Evolutionary conservation across 1,140 invertebrate species (phyloP).

Genomic region (Oreohelix idahoensis): DNA sequence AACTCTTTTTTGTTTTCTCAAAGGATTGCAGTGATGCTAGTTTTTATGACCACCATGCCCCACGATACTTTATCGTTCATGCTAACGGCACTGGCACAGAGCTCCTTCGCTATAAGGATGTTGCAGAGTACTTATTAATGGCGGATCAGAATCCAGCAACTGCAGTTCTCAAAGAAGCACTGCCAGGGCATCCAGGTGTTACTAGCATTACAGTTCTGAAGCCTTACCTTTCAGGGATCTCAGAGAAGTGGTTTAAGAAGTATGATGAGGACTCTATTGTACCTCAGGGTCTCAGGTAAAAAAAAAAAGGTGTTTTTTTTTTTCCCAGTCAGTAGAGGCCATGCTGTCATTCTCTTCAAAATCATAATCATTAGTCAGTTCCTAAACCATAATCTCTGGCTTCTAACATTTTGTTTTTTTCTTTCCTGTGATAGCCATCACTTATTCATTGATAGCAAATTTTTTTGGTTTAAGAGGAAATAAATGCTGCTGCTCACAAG

Average conservation of each 20-base stretch:
- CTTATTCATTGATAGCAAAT: too few species aligned
- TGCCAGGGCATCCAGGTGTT: constrained; percentile 68
- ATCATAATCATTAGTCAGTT: too few species aligned
- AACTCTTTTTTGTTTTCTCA: too few species aligned
- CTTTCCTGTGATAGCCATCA: too few species aligned
- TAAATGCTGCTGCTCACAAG: too few species aligned
- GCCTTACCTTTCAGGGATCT: constrained; percentile 61
- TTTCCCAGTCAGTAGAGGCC: too few species aligned
- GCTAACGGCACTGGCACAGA: constrained; percentile 71
- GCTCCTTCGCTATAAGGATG: constrained; percentile 66
- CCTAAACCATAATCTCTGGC: too few species aligned
- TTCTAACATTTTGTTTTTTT: too few species aligned
- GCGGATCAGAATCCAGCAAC: constrained; percentile 68
- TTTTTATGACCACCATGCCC: constrained; percentile 65
- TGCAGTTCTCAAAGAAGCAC: constrained; percentile 68
- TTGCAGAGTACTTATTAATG: constrained; percentile 65
- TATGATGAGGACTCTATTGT: constrained; percentile 70
- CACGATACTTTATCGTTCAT: constrained; percentile 71
- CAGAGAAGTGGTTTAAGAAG: constrained; percentile 68
- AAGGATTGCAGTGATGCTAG: too few species aligned
- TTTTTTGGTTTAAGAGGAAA: too few species aligned
- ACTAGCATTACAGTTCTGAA: constrained; percentile 69
- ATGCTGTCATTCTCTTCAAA: too few species aligned
- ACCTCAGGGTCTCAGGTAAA: constrained; percentile 63
- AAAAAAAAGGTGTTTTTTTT: too few species aligned